Evolutionary conservation across 2,888 invertebrate species (phyloP).

Genomic region (Calliphora vomitoria): DNA sequence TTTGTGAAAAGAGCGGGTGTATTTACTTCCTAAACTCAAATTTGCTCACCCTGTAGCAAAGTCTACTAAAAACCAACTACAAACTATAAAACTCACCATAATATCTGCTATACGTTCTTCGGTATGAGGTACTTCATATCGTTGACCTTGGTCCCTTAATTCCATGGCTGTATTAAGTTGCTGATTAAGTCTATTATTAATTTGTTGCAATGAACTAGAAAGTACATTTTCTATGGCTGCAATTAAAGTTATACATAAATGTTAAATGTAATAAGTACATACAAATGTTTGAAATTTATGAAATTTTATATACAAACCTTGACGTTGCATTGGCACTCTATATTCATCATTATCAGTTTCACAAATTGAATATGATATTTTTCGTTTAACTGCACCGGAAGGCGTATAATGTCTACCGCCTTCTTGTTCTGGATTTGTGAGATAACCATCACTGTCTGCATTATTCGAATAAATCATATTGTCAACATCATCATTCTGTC

Average conservation of each 20-base stretch:
- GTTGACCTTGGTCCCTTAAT: constrained; percentile 81
- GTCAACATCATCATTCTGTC: constrained; percentile 14
- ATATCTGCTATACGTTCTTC: constrained; percentile 82
- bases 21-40: too few relatives aligned
- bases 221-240: constrained; percentile 81
- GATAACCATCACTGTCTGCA: constrained; percentile 32
- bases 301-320: constrained; percentile 28
- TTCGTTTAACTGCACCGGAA: constrained; percentile 59
- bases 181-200: constrained; percentile 80
- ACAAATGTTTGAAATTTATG: background rate
- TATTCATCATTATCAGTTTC: constrained; percentile 65
- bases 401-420: background rate
- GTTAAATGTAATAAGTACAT: background rate
- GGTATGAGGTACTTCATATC: constrained; percentile 80
- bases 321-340: constrained; percentile 65
- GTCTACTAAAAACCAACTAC: background rate
- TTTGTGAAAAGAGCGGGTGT: too few relatives aligned
- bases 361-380: constrained; percentile 43
- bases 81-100: constrained; percentile 78
- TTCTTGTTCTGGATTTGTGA: constrained; percentile 31
- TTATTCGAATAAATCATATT: constrained; percentile 7
- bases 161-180: constrained; percentile 82
- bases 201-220: constrained; percentile 80
- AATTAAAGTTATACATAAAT: constrained; percentile 11
- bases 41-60: too few relatives aligned